Evolutionary conservation across 2,797 vertebrate genomes (phyloP).

Genomic region (Sebastes ruberrimus): DNA sequence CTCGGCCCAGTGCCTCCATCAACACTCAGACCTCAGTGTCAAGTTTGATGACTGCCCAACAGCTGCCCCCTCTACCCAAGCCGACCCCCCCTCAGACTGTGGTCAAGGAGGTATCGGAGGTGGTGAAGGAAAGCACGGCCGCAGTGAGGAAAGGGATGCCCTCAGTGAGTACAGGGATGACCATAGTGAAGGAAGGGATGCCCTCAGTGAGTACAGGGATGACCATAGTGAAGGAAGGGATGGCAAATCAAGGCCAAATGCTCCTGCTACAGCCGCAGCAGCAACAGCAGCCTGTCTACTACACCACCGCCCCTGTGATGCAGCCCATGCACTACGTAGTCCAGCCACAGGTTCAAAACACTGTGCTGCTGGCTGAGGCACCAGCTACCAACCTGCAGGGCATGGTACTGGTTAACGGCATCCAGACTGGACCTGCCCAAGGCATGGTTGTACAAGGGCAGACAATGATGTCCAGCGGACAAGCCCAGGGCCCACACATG

Average conservation of each 20-base stretch:
- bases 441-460: slow-evolving; percentile 68
- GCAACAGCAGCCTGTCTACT: slow-evolving; percentile 67
- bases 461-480: slow-evolving; percentile 38
- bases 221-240: slow-evolving; percentile 8
- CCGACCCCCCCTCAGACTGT: neutral
- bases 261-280: slow-evolving; percentile 40
- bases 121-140: neutral
- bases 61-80: neutral
- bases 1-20: slow-evolving; percentile 16
- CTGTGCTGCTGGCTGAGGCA: slow-evolving; percentile 15
- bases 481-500: slow-evolving; percentile 54
- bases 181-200: slow-evolving; percentile 3
- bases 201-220: neutral
- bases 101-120: slow-evolving; percentile 31
- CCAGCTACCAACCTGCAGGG: slow-evolving; percentile 18
- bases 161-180: neutral
- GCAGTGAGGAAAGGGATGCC: neutral
- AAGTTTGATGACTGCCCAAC: neutral
- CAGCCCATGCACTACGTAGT: slow-evolving; percentile 59
- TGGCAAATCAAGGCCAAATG: slow-evolving; percentile 14
- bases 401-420: slow-evolving; percentile 48
- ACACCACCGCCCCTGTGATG: slow-evolving; percentile 52
- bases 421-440: slow-evolving; percentile 40
- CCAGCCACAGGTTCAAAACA: slow-evolving; percentile 77
- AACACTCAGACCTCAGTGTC: slow-evolving; percentile 25